Evolutionary conservation across 2,113 vertebrate genomes (phyloP).

Genomic region (Tapirus terrestris): DNA sequence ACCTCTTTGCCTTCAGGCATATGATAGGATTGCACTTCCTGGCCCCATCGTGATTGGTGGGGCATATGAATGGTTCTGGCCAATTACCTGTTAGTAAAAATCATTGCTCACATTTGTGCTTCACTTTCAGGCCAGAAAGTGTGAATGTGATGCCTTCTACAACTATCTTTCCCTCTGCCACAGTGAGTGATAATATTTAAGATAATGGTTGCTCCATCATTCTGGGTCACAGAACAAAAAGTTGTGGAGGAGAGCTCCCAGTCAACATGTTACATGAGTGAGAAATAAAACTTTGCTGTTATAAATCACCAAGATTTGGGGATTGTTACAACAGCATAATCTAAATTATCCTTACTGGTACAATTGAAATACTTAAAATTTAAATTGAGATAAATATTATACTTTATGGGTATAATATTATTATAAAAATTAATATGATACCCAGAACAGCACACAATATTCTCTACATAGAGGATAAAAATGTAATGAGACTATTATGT

Average conservation of each 20-base stretch:
- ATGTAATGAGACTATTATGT: neutral
- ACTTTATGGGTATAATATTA: neutral
- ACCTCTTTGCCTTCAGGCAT: neutral
- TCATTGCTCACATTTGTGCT: neutral
- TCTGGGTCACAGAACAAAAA: neutral
- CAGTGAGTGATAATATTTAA: neutral
- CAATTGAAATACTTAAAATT: slow-evolving; percentile 14
- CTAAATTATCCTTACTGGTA: slow-evolving; percentile 8
- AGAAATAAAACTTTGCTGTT: slow-evolving; percentile 15
- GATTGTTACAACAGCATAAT: neutral
- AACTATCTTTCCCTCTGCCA: neutral
- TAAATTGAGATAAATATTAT: neutral
- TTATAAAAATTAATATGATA: slow-evolving; percentile 22
- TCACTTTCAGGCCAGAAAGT: neutral
- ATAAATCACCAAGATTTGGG: neutral
- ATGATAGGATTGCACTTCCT: neutral
- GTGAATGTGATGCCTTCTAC: neutral
- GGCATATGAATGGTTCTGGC: neutral
- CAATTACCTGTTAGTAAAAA: slow-evolving; percentile 31
- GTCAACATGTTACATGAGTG: neutral
- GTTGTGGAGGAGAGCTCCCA: neutral
- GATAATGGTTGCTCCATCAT: neutral
- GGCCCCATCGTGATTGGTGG: neutral
- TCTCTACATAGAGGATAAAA: neutral
- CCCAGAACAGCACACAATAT: neutral